Percentiles rank a stretch among this genome's conserved stretches.
Conservation (phyloP, 2,888 invertebrate genomes). For the Eupithecia tripunctaria region DNA sequence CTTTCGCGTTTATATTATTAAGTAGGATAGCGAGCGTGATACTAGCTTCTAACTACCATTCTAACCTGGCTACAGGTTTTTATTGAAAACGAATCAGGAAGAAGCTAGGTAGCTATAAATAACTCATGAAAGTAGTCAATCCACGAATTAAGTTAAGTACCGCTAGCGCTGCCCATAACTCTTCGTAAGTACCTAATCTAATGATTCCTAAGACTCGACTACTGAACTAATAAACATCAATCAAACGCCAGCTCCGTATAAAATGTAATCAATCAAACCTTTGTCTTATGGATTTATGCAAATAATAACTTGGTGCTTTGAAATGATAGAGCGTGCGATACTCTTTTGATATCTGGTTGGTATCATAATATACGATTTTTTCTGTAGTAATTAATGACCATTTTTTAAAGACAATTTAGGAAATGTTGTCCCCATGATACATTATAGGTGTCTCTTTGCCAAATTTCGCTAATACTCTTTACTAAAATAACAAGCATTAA, state of each 20-base stretch:
- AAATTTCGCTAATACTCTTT: too few species aligned
- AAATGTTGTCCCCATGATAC: too few species aligned
- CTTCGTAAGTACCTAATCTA: slow-evolving; percentile 81
- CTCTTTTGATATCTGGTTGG: not conserved
- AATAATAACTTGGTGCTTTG: slow-evolving; percentile 55
- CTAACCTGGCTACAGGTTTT: not conserved
- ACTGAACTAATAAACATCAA: slow-evolving; percentile 84
- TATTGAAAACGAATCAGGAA: not conserved
- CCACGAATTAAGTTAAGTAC: slow-evolving; percentile 80
- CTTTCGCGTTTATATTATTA: too few species aligned
- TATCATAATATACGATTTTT: not conserved
- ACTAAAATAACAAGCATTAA: too few species aligned
- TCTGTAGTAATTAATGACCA: too few species aligned
- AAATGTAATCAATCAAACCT: slow-evolving; percentile 81
- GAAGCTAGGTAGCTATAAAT: slow-evolving; percentile 62
- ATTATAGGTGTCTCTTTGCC: too few species aligned
- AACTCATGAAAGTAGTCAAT: slow-evolving; percentile 63
- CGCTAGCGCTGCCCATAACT: slow-evolving; percentile 76
- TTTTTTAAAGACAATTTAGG: too few species aligned
- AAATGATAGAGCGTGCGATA: not conserved
- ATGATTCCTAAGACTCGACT: slow-evolving; percentile 82
- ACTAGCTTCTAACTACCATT: too few species aligned
- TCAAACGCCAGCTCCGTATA: slow-evolving; percentile 78
- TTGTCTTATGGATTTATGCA: slow-evolving; percentile 83
- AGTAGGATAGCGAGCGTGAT: too few species aligned